Evolutionary conservation across 2,888 invertebrate genomes (phyloP).

Genomic region (Eilema depressum): DNA sequence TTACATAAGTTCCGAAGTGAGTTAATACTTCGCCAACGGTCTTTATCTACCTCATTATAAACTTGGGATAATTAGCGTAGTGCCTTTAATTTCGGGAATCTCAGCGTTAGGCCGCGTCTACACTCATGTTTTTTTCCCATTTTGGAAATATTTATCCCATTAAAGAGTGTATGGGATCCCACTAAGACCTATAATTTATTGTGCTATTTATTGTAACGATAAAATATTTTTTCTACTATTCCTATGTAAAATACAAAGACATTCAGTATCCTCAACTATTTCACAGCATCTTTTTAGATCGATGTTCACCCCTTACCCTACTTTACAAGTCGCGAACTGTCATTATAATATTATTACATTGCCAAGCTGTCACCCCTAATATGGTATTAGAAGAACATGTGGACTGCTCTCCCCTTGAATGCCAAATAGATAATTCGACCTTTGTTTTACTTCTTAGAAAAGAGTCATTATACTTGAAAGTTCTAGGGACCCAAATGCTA

Average conservation of each 20-base stretch:
- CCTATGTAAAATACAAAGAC: no score
- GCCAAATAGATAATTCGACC: slow-evolving; percentile 1
- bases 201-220: no score
- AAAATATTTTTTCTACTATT: no score
- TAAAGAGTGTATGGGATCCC: not conserved
- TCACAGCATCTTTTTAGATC: no score
- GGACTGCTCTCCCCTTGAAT: not conserved
- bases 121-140: not conserved
- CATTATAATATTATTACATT: not conserved
- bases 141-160: not conserved
- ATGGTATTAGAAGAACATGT: slow-evolving; percentile 2
- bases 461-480: slow-evolving; percentile 5
- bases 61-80: slow-evolving; percentile 15
- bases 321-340: not conserved
- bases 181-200: no score
- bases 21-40: slow-evolving; percentile 1
- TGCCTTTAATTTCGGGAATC: not conserved
- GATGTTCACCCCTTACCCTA: no score
- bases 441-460: slow-evolving; percentile 7
- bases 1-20: slow-evolving; percentile 9
- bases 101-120: not conserved
- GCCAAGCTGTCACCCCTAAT: not conserved
- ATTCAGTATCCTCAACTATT: no score
- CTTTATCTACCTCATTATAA: slow-evolving; percentile 17
- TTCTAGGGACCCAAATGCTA: no score